Evolutionary conservation across 2,113 vertebrate species (phyloP).

Genomic region (Haplochromis vanheusdeni): DNA sequence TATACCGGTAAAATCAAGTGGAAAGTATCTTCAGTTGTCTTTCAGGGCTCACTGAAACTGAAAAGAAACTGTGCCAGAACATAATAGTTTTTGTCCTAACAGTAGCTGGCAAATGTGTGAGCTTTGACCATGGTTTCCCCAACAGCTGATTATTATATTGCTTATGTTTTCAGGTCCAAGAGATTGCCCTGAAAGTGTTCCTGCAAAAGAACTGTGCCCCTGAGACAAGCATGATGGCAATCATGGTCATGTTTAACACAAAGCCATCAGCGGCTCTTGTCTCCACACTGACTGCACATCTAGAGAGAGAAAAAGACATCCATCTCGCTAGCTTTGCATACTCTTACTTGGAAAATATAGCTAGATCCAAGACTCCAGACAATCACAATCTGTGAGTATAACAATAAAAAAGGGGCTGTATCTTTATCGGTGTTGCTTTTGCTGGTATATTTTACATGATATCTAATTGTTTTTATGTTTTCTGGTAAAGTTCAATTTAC

Average conservation of each 20-base stretch:
- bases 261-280: constrained; percentile 74
- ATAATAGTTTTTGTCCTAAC: neutral
- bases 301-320: constrained; percentile 69
- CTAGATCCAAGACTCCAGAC: constrained; percentile 70
- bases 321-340: constrained; percentile 78
- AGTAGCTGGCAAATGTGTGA: neutral
- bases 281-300: constrained; percentile 63
- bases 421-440: neutral
- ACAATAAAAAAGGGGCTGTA: neutral
- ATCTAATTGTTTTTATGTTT: neutral
- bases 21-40: neutral
- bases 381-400: constrained; percentile 73
- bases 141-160: neutral
- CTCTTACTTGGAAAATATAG: constrained; percentile 70
- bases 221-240: constrained; percentile 74
- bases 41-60: neutral
- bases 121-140: neutral
- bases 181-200: constrained; percentile 69
- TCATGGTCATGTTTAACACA: constrained; percentile 74
- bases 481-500: constrained; percentile 68
- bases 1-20: neutral
- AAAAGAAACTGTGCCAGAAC: neutral
- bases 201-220: constrained; percentile 56
- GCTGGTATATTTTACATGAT: neutral
- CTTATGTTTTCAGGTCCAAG: constrained; percentile 73